Conservation (phyloP, 2,888 invertebrate species). For the Deilephila elpenor region DNA sequence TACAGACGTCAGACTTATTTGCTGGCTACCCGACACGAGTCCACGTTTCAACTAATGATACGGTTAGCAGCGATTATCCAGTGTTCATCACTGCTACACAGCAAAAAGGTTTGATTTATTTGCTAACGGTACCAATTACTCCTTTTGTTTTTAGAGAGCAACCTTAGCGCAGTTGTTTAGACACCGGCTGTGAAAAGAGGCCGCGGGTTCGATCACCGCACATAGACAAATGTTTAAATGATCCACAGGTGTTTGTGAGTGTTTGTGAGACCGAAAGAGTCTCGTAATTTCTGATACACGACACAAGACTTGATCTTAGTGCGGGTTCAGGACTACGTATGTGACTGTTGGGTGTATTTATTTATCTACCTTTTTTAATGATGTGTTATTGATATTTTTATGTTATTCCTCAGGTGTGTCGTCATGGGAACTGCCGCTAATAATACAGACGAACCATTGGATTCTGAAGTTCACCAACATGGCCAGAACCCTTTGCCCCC, state of each 20-base stretch:
- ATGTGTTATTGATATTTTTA: not conserved
- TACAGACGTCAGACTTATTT: conserved; percentile 51
- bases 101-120: conserved; percentile 76
- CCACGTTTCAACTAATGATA: conserved; percentile 63
- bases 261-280: too few species aligned
- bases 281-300: too few species aligned
- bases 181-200: too few species aligned
- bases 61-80: conserved; percentile 75
- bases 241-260: too few species aligned
- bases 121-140: not conserved
- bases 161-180: too few species aligned
- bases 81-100: conserved; percentile 90
- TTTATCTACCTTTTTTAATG: not conserved
- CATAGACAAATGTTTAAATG: too few species aligned
- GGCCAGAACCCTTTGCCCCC: conserved; percentile 87
- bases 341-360: not conserved
- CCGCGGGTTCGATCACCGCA: too few species aligned
- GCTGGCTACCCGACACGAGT: conserved; percentile 66
- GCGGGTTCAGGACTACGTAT: too few species aligned
- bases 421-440: conserved; percentile 91
- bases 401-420: conserved; percentile 81
- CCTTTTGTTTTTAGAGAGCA: too few species aligned
- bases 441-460: conserved; percentile 77
- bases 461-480: conserved; percentile 73
- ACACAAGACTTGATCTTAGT: too few species aligned